phyloP scores from a whole-genome alignment of 2,797 vertebrate genomes.

The Enteromius treurensis region DNA sequence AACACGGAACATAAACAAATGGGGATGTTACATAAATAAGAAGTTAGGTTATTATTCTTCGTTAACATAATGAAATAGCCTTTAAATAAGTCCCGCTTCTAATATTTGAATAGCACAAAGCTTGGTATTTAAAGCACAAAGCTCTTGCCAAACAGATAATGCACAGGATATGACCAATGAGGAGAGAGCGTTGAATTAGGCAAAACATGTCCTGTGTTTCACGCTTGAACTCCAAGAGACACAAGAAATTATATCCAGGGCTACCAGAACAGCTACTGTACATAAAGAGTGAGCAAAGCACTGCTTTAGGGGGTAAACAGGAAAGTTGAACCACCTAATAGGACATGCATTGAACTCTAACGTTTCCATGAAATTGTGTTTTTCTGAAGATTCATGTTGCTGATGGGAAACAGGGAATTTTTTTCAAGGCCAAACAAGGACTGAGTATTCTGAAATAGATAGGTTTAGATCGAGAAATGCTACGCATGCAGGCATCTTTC shows the following conservation, averaged over 20 bases:
- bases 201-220: slow-evolving; percentile 53
- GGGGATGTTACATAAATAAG: no score
- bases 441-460: not conserved
- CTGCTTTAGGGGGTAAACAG: not conserved
- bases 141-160: slow-evolving; percentile 42
- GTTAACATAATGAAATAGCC: not conserved
- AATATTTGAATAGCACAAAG: not conserved
- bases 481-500: not conserved
- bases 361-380: not conserved
- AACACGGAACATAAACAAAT: no score
- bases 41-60: not conserved
- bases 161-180: slow-evolving; percentile 59
- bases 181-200: slow-evolving; percentile 16
- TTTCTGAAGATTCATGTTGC: not conserved
- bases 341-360: not conserved
- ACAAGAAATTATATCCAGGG: slow-evolving; percentile 1
- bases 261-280: not conserved
- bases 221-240: not conserved
- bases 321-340: not conserved
- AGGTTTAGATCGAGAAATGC: slow-evolving; percentile 7
- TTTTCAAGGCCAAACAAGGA: slow-evolving; percentile 13
- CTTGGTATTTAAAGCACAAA: slow-evolving; percentile 7
- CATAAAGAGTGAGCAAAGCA: not conserved
- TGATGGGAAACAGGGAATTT: slow-evolving; percentile 21
- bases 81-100: not conserved